Percentiles rank a stretch among this genome's conserved stretches.
These are phyloP conservation scores for Napeogenes inachia DNA, from an alignment of 2,888 invertebrate genomes.

Conservation along the genomic window DNA sequence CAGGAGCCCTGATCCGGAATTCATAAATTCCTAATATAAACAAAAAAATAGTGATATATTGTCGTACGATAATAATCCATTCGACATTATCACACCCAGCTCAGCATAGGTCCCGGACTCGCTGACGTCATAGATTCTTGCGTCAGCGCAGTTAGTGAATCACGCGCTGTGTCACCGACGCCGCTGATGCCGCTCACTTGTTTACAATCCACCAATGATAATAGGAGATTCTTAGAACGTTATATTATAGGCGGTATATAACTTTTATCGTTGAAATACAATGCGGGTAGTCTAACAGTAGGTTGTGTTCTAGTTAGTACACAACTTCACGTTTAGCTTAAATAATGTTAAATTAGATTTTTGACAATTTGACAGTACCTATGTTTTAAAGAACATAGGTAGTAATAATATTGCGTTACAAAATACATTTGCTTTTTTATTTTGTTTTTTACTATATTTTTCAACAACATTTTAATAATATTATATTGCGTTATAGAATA, in stretches of 20 bases:
- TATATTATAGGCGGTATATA: not conserved
- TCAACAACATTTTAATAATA: too few relatives aligned
- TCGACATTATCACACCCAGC: conserved; percentile 31
- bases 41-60: not conserved
- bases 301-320: too few relatives aligned
- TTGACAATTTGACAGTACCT: too few relatives aligned
- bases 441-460: too few relatives aligned
- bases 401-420: too few relatives aligned
- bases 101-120: conserved; percentile 57
- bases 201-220: conserved; percentile 49
- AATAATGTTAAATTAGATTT: too few relatives aligned
- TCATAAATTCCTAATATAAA: too few relatives aligned
- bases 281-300: not conserved
- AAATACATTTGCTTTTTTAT: too few relatives aligned
- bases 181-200: conserved; percentile 33
- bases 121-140: conserved; percentile 68
- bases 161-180: conserved; percentile 68
- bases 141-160: conserved; percentile 62
- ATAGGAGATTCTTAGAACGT: conserved; percentile 47
- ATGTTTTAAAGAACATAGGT: too few relatives aligned
- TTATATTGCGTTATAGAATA: too few relatives aligned
- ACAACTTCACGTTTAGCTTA: too few relatives aligned
- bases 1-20: too few relatives aligned
- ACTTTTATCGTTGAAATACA: not conserved
- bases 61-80: not conserved